These are phyloP conservation scores for Pteromalus puparum DNA, from an alignment of 1,140 invertebrate genomes.

Conservation along the genomic window DNA sequence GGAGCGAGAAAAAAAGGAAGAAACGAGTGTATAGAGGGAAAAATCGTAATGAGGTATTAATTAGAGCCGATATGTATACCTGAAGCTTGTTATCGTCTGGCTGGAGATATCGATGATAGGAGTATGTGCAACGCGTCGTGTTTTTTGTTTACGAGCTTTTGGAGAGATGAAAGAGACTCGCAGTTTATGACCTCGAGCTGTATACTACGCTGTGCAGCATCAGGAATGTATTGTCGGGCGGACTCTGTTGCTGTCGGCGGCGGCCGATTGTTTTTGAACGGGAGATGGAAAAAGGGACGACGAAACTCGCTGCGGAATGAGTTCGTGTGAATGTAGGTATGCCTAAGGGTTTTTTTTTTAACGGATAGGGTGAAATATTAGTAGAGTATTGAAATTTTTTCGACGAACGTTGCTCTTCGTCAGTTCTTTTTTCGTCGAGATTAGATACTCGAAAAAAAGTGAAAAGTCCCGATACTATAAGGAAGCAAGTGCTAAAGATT, in stretches of 20 bases:
- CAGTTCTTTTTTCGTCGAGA: no score
- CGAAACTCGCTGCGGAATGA: not conserved
- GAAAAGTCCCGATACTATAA: not conserved
- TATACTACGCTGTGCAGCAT: not conserved
- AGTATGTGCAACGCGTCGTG: not conserved
- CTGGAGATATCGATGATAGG: not conserved
- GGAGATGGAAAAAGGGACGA: not conserved
- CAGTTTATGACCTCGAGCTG: not conserved
- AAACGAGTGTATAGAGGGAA: not conserved
- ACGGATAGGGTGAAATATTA: not conserved
- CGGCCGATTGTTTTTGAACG: not conserved
- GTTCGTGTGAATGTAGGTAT: not conserved
- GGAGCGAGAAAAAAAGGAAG: not conserved
- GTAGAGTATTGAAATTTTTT: not conserved
- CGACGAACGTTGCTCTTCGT: not conserved
- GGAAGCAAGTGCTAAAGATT: no score
- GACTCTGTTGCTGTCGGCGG: not conserved
- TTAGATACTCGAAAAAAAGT: not conserved
- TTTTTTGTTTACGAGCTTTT: not conserved
- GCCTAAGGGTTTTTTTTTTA: not conserved
- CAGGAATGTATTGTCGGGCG: not conserved
- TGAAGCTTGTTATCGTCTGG: not conserved
- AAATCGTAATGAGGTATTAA: conserved; percentile 1
- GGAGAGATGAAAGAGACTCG: not conserved
- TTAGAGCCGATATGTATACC: not conserved